Percentiles rank a stretch among this genome's conserved stretches.
Conservation (phyloP, 2,113 vertebrate genomes). For the Tachysurus fulvidraco region DNA sequence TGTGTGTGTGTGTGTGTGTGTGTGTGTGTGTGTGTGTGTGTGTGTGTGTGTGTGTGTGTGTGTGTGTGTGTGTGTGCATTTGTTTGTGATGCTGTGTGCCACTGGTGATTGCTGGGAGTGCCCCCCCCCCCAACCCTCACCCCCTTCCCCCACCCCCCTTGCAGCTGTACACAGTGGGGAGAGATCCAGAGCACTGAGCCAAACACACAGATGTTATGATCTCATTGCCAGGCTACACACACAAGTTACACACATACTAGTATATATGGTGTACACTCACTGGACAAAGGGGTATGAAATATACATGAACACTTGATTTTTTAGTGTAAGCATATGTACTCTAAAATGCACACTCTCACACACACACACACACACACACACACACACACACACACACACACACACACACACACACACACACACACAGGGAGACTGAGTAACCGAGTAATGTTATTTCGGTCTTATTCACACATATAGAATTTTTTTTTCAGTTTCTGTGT, state of each 20-base stretch:
- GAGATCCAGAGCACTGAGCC: slow-evolving; percentile 15
- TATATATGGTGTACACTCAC: not conserved
- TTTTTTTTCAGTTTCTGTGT: not conserved
- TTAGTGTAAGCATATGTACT: not conserved
- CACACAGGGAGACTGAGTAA: not conserved
- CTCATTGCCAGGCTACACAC: slow-evolving; percentile 7
- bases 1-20: not conserved
- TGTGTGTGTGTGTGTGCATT: not conserved
- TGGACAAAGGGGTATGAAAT: not conserved
- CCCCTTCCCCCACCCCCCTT: not conserved
- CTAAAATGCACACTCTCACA: not conserved
- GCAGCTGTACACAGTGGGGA: slow-evolving; percentile 26
- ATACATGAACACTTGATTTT: not conserved
- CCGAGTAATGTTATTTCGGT: not conserved
- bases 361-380: slow-evolving; percentile 10
- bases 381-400: slow-evolving; percentile 2
- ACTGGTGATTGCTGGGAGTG: no score
- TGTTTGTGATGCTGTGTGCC: no score
- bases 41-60: not conserved
- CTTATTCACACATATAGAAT: not conserved
- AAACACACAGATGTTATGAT: slow-evolving; percentile 35
- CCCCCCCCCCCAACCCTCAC: no score
- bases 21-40: not conserved
- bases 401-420: slow-evolving; percentile 6
- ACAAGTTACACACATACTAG: not conserved